Conservation (phyloP, 1,140 invertebrate species). For the Apis cerana region DNA sequence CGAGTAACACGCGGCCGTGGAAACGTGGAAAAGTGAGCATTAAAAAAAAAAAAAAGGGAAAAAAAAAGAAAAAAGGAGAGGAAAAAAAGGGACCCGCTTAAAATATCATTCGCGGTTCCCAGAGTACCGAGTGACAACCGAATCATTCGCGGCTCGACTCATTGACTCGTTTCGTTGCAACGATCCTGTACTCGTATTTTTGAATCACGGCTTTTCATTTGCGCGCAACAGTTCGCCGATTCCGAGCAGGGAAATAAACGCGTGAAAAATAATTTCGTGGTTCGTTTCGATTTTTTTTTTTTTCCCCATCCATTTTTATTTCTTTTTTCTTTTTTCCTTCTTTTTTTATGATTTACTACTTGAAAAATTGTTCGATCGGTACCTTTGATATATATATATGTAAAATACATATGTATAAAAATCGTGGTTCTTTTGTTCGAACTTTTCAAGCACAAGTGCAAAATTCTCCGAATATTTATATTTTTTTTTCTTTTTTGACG, state of each 20-base stretch:
- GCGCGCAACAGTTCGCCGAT: not conserved
- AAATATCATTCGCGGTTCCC: not conserved
- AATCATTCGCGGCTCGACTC: not conserved
- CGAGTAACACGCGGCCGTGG: slow-evolving; percentile 6
- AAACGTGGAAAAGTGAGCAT: slow-evolving; percentile 33
- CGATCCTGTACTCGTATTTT: slow-evolving; percentile 3
- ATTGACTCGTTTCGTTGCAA: not conserved
- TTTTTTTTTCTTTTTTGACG: too few relatives aligned
- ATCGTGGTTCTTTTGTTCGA: too few relatives aligned
- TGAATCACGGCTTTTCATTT: not conserved
- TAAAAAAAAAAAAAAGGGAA: not conserved
- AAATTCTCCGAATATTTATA: too few relatives aligned
- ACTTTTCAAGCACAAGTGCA: not conserved
- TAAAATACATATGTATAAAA: not conserved
- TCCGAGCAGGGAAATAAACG: not conserved
- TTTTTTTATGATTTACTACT: not conserved
- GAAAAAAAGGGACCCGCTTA: not conserved
- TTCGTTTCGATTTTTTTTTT: not conserved
- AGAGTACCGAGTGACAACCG: not conserved
- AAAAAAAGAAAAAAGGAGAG: too few relatives aligned
- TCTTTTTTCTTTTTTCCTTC: not conserved
- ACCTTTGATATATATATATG: too few relatives aligned
- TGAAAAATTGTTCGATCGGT: not conserved
- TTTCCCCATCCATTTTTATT: too few relatives aligned
- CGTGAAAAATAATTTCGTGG: not conserved